Conservation (phyloP, 2,113 vertebrate genomes). For the Platysteira castanea region DNA sequence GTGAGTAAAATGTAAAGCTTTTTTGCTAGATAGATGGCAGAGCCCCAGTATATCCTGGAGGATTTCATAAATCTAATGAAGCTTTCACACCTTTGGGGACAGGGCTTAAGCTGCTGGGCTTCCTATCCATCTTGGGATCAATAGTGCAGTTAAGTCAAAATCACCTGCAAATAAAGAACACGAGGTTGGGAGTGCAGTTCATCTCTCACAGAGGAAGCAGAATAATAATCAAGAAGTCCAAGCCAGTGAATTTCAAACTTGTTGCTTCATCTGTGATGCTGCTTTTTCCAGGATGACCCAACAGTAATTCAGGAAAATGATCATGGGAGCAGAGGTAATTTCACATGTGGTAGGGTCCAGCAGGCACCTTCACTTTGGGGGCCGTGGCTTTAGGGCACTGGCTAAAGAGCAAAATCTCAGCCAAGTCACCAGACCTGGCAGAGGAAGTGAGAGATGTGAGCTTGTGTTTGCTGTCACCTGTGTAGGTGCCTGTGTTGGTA, state of each 20-base stretch:
- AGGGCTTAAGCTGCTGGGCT: neutral
- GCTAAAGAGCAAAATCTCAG: neutral
- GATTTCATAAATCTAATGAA: conserved; percentile 52
- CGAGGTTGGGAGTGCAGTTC: neutral
- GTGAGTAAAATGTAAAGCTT: neutral
- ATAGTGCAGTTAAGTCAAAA: conserved; percentile 41
- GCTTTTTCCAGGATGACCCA: neutral
- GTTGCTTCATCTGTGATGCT: neutral
- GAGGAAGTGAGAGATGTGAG: neutral
- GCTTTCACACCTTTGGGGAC: neutral
- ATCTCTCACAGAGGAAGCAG: neutral
- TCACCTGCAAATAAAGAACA: conserved; percentile 38
- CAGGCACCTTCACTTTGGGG: neutral
- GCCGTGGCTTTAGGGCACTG: neutral
- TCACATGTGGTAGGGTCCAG: neutral
- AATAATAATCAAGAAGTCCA: neutral
- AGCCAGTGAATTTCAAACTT: neutral
- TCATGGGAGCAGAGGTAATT: neutral
- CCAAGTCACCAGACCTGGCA: neutral
- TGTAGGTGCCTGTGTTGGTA: too few relatives aligned
- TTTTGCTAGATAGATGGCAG: neutral
- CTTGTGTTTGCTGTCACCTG: neutral
- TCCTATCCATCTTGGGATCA: conserved; percentile 52
- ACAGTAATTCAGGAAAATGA: neutral
- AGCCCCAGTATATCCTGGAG: neutral